A percentile compares a stretch with the other conserved stretches of the same genome.
These are phyloP conservation scores for Teinopalpus imperialis DNA, from an alignment of 2,888 invertebrate species.

Conservation along the genomic window DNA sequence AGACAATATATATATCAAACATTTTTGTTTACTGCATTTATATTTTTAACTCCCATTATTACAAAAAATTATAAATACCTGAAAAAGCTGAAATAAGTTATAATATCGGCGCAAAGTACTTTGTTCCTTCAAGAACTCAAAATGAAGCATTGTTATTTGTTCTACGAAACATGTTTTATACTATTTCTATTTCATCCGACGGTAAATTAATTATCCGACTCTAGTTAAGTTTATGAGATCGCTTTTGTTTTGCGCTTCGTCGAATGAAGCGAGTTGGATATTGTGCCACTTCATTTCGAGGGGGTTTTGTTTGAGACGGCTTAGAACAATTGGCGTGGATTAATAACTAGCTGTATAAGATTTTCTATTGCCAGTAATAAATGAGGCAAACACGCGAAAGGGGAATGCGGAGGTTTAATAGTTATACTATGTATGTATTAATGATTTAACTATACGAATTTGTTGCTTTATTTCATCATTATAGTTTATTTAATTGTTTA, in stretches of 20 bases:
- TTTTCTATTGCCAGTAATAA: conserved; percentile 19
- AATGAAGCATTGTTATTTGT: not conserved
- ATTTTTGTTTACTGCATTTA: too few relatives aligned
- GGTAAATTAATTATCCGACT: conserved; percentile 19
- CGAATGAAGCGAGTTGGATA: conserved; percentile 12
- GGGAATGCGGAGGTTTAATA: not conserved
- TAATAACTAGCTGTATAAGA: conserved; percentile 18
- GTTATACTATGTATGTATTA: too few relatives aligned
- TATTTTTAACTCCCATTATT: too few relatives aligned
- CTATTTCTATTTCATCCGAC: conserved; percentile 7
- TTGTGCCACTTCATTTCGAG: conserved; percentile 22
- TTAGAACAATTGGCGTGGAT: conserved; percentile 23
- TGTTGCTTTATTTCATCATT: too few relatives aligned
- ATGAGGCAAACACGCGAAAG: conserved; percentile 7
- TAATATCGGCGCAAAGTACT: too few relatives aligned
- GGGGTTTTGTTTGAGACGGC: conserved; percentile 16
- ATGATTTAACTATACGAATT: too few relatives aligned
- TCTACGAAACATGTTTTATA: not conserved
- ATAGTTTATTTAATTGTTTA: too few relatives aligned
- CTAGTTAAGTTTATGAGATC: conserved; percentile 20
- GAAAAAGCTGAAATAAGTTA: too few relatives aligned
- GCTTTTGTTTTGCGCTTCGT: conserved; percentile 22
- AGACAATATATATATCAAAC: too few relatives aligned
- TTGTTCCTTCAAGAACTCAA: not conserved
- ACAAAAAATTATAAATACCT: too few relatives aligned